Conservation (phyloP, 2,113 vertebrate genomes). For the Catharus fuscescens region DNA sequence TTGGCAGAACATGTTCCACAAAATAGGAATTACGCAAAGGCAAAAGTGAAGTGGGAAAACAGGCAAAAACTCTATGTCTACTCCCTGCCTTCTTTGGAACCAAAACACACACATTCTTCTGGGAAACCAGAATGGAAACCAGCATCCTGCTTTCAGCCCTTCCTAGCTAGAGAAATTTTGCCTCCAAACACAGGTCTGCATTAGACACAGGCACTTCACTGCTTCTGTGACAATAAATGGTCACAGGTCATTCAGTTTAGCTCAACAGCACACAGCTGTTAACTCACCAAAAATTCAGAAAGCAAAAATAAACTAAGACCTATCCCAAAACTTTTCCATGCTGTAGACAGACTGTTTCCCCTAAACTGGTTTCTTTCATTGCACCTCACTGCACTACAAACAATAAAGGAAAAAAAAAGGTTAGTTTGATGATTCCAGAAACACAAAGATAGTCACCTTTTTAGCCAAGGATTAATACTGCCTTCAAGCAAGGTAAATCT, state of each 20-base stretch:
- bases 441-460: neutral
- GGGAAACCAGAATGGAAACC: neutral
- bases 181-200: neutral
- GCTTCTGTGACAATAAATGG: neutral
- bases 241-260: neutral
- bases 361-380: neutral
- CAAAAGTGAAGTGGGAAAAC: neutral
- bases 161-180: neutral
- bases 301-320: neutral
- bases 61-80: neutral
- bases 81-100: neutral
- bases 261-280: neutral
- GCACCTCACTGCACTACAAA: neutral
- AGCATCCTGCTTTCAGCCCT: neutral
- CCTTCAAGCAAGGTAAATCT: constrained; percentile 23
- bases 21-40: neutral
- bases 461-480: neutral
- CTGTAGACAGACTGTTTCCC: neutral
- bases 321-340: neutral
- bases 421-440: neutral
- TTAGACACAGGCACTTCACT: neutral
- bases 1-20: neutral
- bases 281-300: neutral
- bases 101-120: neutral
- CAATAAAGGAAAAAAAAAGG: neutral